Evolutionary conservation across 2,888 invertebrate species (phyloP).

Genomic region (Aleiodes alternator): DNA sequence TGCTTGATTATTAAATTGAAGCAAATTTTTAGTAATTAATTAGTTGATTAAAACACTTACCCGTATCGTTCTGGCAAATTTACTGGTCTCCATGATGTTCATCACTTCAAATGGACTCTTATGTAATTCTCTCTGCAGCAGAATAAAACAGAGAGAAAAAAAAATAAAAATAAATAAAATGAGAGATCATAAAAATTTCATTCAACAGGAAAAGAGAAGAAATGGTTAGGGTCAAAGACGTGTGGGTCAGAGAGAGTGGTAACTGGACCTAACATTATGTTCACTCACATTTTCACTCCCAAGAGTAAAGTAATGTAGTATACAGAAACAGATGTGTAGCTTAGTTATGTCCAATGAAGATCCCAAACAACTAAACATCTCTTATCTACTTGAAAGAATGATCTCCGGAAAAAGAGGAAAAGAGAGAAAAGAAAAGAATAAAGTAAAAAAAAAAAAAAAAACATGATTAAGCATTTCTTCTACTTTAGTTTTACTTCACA

Average conservation of each 20-base stretch:
- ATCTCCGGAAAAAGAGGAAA: background rate
- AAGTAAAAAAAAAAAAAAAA: background rate
- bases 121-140: conserved; percentile 5
- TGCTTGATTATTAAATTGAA: too few species aligned
- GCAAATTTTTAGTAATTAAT: background rate
- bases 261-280: background rate
- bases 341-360: conserved; percentile 24
- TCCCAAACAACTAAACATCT: conserved; percentile 18
- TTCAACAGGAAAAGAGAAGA: background rate
- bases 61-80: conserved; percentile 15
- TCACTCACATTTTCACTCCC: conserved; percentile 14
- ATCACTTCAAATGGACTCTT: background rate
- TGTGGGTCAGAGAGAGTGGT: background rate
- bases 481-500: conserved; percentile 10
- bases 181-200: background rate
- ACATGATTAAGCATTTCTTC: conserved; percentile 15
- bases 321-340: conserved; percentile 9
- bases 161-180: conserved; percentile 12
- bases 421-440: background rate
- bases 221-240: conserved; percentile 6
- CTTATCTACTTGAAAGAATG: conserved; percentile 24
- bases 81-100: background rate
- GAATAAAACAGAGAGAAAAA: conserved; percentile 6
- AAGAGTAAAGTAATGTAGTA: conserved; percentile 7
- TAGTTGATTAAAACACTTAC: conserved; percentile 18